Conservation (phyloP, 2,113 vertebrate genomes). For the Varanus salvator region DNA sequence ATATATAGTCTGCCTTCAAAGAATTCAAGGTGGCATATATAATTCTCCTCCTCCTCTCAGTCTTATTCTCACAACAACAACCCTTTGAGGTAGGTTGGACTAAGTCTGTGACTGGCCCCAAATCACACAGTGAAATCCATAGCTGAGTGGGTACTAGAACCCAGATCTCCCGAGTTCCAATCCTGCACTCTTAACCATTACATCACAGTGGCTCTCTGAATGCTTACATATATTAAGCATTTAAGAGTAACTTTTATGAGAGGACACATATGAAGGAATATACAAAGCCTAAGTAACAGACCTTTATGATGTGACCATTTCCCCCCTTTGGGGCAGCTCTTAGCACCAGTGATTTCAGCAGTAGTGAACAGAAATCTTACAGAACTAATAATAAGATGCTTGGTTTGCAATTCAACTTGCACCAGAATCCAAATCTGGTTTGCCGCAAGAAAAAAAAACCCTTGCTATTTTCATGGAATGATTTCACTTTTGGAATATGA, state of each 20-base stretch:
- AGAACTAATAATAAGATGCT: background rate
- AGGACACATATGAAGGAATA: background rate
- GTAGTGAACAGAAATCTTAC: background rate
- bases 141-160: no score
- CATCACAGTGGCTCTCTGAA: no score
- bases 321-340: background rate
- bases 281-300: background rate
- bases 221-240: background rate
- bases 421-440: background rate
- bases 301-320: background rate
- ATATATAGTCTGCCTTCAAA: no score
- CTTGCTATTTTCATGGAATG: constrained; percentile 19
- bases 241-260: background rate
- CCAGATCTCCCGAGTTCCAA: no score
- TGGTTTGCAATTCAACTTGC: background rate
- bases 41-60: no score
- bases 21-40: no score
- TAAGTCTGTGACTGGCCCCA: no score
- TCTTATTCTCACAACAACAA: no score
- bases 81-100: no score
- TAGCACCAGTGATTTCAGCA: background rate
- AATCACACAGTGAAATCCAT: no score
- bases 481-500: background rate
- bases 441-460: background rate
- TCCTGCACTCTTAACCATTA: no score